A percentile compares a stretch with the other conserved stretches of the same genome.
Evolutionary conservation across 1,140 invertebrate species (phyloP).

Genomic region (Drosophila nebulosa): DNA sequence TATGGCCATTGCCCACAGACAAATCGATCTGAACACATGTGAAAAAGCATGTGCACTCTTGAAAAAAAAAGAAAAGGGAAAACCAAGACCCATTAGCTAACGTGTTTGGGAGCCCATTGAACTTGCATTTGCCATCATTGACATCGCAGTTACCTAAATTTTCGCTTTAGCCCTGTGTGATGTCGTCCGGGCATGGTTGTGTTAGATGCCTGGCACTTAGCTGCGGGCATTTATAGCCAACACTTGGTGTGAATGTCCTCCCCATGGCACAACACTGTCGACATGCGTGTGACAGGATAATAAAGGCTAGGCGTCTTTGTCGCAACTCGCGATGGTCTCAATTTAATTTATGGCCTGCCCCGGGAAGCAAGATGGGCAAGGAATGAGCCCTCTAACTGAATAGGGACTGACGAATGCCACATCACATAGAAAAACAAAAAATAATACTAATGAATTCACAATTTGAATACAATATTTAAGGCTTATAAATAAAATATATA

Average conservation of each 20-base stretch:
- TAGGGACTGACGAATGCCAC: background rate
- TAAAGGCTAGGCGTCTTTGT: constrained; percentile 48
- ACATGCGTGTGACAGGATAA: constrained; percentile 56
- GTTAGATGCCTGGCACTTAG: constrained; percentile 41
- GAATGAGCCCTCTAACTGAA: background rate
- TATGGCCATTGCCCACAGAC: background rate
- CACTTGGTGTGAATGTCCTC: constrained; percentile 42
- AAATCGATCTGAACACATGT: background rate
- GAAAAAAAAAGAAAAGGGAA: background rate
- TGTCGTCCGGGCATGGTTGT: constrained; percentile 9
- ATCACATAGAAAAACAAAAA: background rate
- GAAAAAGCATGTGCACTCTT: background rate
- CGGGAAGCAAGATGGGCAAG: background rate
- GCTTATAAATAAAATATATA: background rate
- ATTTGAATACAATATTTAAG: background rate
- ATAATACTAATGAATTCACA: background rate
- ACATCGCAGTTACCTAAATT: background rate
- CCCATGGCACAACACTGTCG: constrained; percentile 32
- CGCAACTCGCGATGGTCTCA: background rate
- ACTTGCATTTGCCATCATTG: background rate
- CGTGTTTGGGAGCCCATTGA: background rate
- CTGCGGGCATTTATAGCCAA: constrained; percentile 41
- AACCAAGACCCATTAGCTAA: background rate
- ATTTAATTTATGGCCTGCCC: constrained; percentile 14
- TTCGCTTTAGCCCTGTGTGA: background rate